Evolutionary conservation across 1,140 invertebrate species (phyloP).

Genomic region (Neelides sp.): DNA sequence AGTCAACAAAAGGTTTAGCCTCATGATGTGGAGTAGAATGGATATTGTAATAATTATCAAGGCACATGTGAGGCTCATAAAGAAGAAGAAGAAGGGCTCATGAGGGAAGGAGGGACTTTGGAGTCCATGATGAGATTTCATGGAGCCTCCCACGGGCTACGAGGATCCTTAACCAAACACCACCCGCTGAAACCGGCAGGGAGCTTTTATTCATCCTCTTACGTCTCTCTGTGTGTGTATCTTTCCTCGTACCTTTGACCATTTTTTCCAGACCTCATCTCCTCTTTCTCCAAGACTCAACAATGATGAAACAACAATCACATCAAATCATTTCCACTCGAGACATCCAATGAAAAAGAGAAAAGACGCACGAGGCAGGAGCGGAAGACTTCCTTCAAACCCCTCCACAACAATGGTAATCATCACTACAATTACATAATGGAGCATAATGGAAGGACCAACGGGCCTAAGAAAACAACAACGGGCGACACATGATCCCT

Average conservation of each 20-base stretch:
- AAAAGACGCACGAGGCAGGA: constrained; percentile 2
- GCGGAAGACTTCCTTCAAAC: constrained; percentile 2
- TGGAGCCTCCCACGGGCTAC: constrained; percentile 18
- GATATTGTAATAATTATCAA: not conserved
- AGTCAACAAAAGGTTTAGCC: too few relatives aligned
- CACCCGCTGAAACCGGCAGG: constrained; percentile 22
- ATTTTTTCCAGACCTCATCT: constrained; percentile 11
- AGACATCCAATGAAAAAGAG: constrained; percentile 7
- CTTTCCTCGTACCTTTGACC: constrained; percentile 15
- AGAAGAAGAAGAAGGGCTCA: constrained; percentile 8
- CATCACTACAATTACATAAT: too few relatives aligned
- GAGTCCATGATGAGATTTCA: constrained; percentile 24
- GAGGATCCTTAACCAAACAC: constrained; percentile 25
- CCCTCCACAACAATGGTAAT: not conserved
- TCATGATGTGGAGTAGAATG: too few relatives aligned
- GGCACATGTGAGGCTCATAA: constrained; percentile 21
- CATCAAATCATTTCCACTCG: not conserved
- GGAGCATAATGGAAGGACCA: too few relatives aligned
- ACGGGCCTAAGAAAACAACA: too few relatives aligned
- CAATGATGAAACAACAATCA: not conserved
- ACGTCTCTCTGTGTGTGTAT: constrained; percentile 2
- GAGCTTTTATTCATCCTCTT: not conserved
- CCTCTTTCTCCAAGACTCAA: too few relatives aligned
- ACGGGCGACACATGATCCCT: too few relatives aligned
- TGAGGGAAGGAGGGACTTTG: not conserved